phyloP scores from a whole-genome alignment of 1,140 invertebrate genomes.

The Orius insidiosus region DNA sequence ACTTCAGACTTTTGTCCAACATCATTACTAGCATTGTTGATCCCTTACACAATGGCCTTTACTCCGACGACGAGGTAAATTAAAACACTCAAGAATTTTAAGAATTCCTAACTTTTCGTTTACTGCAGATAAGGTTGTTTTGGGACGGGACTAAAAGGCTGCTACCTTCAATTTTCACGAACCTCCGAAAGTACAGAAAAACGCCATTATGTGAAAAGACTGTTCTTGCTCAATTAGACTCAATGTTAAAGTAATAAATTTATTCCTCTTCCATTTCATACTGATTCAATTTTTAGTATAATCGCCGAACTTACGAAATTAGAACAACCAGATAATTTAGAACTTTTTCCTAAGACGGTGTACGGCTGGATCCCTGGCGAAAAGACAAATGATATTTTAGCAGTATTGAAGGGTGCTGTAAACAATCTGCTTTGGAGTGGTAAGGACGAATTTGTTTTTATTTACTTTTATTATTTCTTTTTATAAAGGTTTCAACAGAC shows the following conservation, averaged over 20 bases:
- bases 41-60: slow-evolving; percentile 39
- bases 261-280: background rate
- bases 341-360: slow-evolving; percentile 46
- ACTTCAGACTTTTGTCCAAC: slow-evolving; percentile 50
- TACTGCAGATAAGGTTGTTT: slow-evolving; percentile 39
- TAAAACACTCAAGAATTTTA: background rate
- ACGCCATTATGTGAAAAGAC: slow-evolving; percentile 49
- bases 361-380: slow-evolving; percentile 44
- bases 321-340: slow-evolving; percentile 36
- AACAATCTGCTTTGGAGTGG: slow-evolving; percentile 55
- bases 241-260: slow-evolving; percentile 37
- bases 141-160: slow-evolving; percentile 60
- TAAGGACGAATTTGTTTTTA: slow-evolving; percentile 19
- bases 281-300: slow-evolving; percentile 33
- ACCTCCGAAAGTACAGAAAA: slow-evolving; percentile 53
- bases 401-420: slow-evolving; percentile 45
- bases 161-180: slow-evolving; percentile 52
- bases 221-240: slow-evolving; percentile 42
- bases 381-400: slow-evolving; percentile 28
- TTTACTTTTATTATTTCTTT: slow-evolving; percentile 7
- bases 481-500: slow-evolving; percentile 45
- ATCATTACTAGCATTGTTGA: slow-evolving; percentile 44
- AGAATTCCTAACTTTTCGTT: background rate
- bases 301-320: slow-evolving; percentile 38
- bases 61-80: slow-evolving; percentile 45